Base-by-base conservation (phyloP, 2,888 invertebrate species). In the Theodoxus fluviatilis region DNA sequence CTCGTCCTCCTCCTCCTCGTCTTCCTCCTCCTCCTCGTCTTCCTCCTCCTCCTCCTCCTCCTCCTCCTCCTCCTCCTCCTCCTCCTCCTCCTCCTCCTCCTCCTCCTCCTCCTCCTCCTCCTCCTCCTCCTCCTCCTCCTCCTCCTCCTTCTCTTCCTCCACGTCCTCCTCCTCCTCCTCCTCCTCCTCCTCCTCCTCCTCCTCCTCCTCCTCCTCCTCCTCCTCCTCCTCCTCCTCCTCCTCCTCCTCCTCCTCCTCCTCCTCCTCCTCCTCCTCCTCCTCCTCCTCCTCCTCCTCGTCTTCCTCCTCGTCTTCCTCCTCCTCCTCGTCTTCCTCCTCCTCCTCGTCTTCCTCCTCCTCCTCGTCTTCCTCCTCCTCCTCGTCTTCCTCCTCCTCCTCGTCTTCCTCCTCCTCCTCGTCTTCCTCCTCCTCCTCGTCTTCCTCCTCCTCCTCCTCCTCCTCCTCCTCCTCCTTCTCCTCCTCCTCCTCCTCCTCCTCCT, bases 161-260 rank as follows among this genome's bases (percentile, higher is more conserved):
- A n/a, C n/a, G n/a, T n/a, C n/a, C n/a, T n/a, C n/a, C n/a, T n/a
- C n/a, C n/a, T n/a, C n/a, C n/a, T n/a, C n/a, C n/a, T n/a, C n/a
- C n/a, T n/a, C n/a, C n/a, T n/a, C n/a, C n/a, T n/a, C n/a, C n/a
- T n/a, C n/a, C n/a, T n/a, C n/a, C n/a, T n/a, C n/a, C n/a, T n/a
- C n/a, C n/a, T n/a, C n/a, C n/a, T 63, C 63, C 35, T 57, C n/a
- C 22, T 22, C 57, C 28, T 38, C 28, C 22, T 67, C 67, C 25
- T 35, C 25, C 3, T 67, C 57, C 6, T 15, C 12, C 15, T 18
- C 67, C 3, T 55, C 37, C 0, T 25, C 25, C 7, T 40, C 28
- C 22, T 35, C 22, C 22, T 15, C 22, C 3, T 43, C 22, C 6
- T 25, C 47, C 15, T 28, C 31, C 15, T 67, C 47, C 1, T 49